Percentiles rank a stretch among this genome's conserved stretches.
These are phyloP conservation scores for Desmophyllum pertusum DNA, from an alignment of 92 coral and sea anemone species.

Conservation along the genomic window DNA sequence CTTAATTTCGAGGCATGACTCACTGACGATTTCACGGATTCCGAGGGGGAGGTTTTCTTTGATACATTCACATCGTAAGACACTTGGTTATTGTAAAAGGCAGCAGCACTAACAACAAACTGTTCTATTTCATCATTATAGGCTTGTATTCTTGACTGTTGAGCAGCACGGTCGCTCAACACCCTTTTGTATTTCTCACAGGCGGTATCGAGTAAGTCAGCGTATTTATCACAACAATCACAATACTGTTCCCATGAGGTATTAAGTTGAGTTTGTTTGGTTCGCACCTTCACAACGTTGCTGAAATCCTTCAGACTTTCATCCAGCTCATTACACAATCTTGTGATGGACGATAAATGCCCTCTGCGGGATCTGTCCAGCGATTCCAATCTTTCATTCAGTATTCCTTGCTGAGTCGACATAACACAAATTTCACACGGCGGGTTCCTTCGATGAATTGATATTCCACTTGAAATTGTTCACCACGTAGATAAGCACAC, in stretches of 20 bases:
- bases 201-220: conserved; percentile 12
- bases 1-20: conserved; percentile 7
- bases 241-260: conserved; percentile 27
- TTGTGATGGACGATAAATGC: background rate
- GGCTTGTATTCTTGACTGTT: conserved; percentile 13
- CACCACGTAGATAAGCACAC: no score
- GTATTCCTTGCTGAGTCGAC: conserved; percentile 6
- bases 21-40: background rate
- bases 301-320: conserved; percentile 23
- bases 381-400: background rate
- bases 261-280: conserved; percentile 12
- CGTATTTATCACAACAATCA: conserved; percentile 25
- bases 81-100: conserved; percentile 5
- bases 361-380: conserved; percentile 29
- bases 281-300: conserved; percentile 28
- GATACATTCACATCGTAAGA: background rate
- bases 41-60: background rate
- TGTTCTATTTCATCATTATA: conserved; percentile 20
- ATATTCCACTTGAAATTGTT: no score
- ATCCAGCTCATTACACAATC: conserved; percentile 2
- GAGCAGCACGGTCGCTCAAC: conserved; percentile 22
- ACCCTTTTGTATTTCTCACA: conserved; percentile 18
- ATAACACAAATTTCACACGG: background rate
- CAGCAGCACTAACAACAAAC: conserved; percentile 7
- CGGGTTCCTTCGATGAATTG: no score